Conservation (phyloP, 1,140 invertebrate genomes). For the Thalassaphorura encarpata region DNA sequence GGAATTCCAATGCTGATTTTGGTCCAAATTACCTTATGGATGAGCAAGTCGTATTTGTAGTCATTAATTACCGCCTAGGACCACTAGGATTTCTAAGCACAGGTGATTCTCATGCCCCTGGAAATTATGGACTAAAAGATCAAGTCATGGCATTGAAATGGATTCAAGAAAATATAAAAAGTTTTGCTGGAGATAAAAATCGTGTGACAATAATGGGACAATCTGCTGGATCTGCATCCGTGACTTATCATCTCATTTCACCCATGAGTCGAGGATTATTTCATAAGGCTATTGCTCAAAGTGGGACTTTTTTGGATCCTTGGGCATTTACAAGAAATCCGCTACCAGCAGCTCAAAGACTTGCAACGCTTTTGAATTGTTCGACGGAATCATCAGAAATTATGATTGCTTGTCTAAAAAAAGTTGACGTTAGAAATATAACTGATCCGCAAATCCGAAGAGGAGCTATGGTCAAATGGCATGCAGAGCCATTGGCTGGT, state of each 20-base stretch:
- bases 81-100: neutral
- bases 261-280: constrained; percentile 3
- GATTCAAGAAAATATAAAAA: constrained; percentile 66
- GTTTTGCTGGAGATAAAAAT: constrained; percentile 72
- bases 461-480: too few relatives aligned
- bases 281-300: constrained; percentile 8
- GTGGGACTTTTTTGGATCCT: constrained; percentile 2
- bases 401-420: too few relatives aligned
- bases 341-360: neutral
- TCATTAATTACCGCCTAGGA: too few relatives aligned
- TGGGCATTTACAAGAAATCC: constrained; percentile 8
- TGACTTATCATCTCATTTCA: neutral
- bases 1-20: too few relatives aligned
- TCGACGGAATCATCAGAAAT: neutral
- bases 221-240: neutral
- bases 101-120: neutral
- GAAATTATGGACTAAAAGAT: constrained; percentile 28
- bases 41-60: too few relatives aligned
- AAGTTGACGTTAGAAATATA: too few relatives aligned
- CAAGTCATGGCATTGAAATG: constrained; percentile 4
- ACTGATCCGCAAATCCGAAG: too few relatives aligned
- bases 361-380: neutral
- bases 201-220: constrained; percentile 76
- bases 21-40: too few relatives aligned
- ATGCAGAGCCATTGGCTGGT: too few relatives aligned